Percentiles rank a stretch among this genome's conserved stretches.
Evolutionary conservation across 2,888 invertebrate species (phyloP).

Genomic region (Zelleria hepariella): DNA sequence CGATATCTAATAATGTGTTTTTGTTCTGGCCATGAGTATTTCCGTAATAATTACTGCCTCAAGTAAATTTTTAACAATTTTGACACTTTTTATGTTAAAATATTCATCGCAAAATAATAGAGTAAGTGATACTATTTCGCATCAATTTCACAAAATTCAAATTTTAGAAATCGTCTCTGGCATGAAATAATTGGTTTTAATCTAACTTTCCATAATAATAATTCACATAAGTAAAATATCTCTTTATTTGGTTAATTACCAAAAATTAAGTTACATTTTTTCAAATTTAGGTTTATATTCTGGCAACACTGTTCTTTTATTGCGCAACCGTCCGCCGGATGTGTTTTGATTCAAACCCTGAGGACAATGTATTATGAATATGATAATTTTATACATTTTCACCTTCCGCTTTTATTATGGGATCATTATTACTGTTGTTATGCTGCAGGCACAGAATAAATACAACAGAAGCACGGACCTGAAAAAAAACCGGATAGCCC

Average conservation of each 20-base stretch:
- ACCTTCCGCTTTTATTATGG: conserved; percentile 25
- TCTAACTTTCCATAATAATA: not conserved
- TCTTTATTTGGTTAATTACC: too few species aligned
- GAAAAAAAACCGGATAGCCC: too few species aligned
- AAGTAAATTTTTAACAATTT: too few species aligned
- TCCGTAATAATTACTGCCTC: too few species aligned
- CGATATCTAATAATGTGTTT: too few species aligned
- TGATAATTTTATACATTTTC: conserved; percentile 44
- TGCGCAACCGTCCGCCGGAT: conserved; percentile 10
- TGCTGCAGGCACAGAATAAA: not conserved
- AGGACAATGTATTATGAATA: conserved; percentile 22
- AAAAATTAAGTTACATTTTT: not conserved
- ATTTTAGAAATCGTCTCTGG: too few species aligned
- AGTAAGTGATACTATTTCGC: too few species aligned
- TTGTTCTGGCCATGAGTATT: too few species aligned
- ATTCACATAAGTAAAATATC: not conserved
- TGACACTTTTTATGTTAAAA: too few species aligned
- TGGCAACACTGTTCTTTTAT: not conserved
- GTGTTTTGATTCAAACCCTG: conserved; percentile 8
- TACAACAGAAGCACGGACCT: not conserved
- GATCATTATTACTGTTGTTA: not conserved
- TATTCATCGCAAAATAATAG: too few species aligned
- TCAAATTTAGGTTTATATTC: not conserved
- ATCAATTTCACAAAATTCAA: too few species aligned
- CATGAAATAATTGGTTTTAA: too few species aligned